These are phyloP conservation scores for Zalophus californianus DNA, from an alignment of 2,797 vertebrate species.

Conservation along the genomic window DNA sequence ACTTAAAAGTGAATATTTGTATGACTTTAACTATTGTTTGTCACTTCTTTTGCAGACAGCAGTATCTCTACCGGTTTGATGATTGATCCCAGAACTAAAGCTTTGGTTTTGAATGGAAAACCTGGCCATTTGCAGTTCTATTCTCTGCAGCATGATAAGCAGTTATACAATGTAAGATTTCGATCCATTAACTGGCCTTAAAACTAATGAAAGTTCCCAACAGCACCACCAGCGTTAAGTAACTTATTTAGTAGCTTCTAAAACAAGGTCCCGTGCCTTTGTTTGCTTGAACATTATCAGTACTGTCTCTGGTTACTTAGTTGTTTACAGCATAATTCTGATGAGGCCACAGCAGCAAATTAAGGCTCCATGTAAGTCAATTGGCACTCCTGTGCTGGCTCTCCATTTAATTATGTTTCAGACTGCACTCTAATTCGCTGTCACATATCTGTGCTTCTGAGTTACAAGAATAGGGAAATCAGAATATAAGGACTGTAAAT, in stretches of 20 bases:
- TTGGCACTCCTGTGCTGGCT: background rate
- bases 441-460: background rate
- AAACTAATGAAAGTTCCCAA: background rate
- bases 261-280: background rate
- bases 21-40: background rate
- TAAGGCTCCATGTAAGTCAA: background rate
- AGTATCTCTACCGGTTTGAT: constrained; percentile 91
- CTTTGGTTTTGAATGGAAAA: constrained; percentile 97
- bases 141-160: constrained; percentile 94
- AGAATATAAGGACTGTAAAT: background rate
- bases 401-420: background rate
- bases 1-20: background rate
- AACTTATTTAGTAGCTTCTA: background rate
- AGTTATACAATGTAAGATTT: constrained; percentile 95
- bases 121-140: constrained; percentile 98
- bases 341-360: background rate
- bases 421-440: background rate
- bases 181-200: background rate
- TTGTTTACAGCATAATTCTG: background rate
- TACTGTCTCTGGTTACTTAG: background rate
- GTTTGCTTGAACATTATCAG: background rate
- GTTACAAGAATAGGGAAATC: background rate
- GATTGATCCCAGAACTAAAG: constrained; percentile 95
- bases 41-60: constrained; percentile 88
- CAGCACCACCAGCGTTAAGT: background rate